Evolutionary conservation across 2,888 invertebrate genomes (phyloP), one percentile per base, ranked within the genome.

Genomic region (Phasia obesa): DNA sequence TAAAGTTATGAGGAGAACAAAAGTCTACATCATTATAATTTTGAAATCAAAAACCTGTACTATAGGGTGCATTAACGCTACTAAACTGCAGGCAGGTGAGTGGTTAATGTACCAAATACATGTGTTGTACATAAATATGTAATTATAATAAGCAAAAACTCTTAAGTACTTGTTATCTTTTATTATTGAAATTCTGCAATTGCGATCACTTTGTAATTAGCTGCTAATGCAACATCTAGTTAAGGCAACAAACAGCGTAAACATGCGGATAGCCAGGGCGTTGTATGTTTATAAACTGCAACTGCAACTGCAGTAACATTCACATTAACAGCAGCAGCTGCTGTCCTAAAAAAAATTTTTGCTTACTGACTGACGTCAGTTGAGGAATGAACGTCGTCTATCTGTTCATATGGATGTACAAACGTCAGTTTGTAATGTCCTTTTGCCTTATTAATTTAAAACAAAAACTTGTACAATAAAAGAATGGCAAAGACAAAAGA

Each of bases 161-260:
- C 47, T 70, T 85, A 84, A 84, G 82, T 84, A 62, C 51, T 47
- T 69, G 67, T 81, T 74, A 69, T 74, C 76, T 78, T 53, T 65
- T 73, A 60, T 75, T 82, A 79, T 81, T 81, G 81, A 57, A 42
- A 79, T 84, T 71, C 75, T 77, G 69, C 78, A 84, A 85, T 81
- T 86, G 64, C 73, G 84, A 85, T 85, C 71, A 62, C 71, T 82
- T 87, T 85, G 85, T 87, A 89, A 89, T 88, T 88, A 87, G 86
- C 86, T 87, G 89, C 85, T 87, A 88, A 89, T 86, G 86, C 86
- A 84, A 65, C 62, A 70, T 77, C 82, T 79, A 67, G 79, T 83
- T 83, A 83, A 71, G 42, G 75, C 75, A 75, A 65, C 60, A 35
- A n/a, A 6, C 6, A 75, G 83, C 75, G 83, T 83, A 75, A 83